A percentile compares a stretch with the other conserved stretches of the same genome.
These are phyloP conservation scores for Synergus umbraculus DNA, from an alignment of 2,888 invertebrate genomes.

Conservation along the genomic window DNA sequence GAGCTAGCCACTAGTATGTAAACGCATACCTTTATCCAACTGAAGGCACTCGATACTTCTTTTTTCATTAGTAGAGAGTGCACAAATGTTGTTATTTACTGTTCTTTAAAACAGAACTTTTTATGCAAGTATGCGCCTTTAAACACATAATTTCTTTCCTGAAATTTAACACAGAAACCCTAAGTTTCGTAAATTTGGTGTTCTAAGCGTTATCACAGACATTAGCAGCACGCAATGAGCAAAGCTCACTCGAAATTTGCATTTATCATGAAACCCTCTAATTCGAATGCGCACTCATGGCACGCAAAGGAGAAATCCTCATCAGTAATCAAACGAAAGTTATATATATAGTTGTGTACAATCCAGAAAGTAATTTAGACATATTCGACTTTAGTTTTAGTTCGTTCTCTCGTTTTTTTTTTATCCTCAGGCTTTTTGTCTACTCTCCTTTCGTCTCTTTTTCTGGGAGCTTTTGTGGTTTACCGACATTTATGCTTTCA, in stretches of 20 bases:
- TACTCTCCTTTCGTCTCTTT: background rate
- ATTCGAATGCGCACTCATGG: slow-evolving; percentile 53
- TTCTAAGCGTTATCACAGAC: slow-evolving; percentile 12
- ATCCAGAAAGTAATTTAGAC: background rate
- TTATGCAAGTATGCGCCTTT: background rate
- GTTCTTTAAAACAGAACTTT: background rate
- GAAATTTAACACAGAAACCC: background rate
- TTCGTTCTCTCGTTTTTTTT: background rate
- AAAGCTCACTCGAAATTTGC: slow-evolving; percentile 51
- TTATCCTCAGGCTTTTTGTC: background rate
- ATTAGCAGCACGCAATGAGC: slow-evolving; percentile 32
- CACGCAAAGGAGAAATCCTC: slow-evolving; percentile 52
- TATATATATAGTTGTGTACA: background rate
- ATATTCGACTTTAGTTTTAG: background rate
- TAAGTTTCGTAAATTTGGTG: slow-evolving; percentile 6
- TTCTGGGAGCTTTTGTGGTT: slow-evolving; percentile 10
- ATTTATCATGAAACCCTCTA: slow-evolving; percentile 51
- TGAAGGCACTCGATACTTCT: background rate
- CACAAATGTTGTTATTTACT: background rate
- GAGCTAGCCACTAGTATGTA: slow-evolving; percentile 7
- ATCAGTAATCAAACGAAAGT: slow-evolving; percentile 51
- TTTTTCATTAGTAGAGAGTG: background rate
- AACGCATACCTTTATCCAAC: slow-evolving; percentile 1
- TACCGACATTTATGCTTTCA: slow-evolving; percentile 23
- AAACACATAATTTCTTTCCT: background rate